phyloP scores from a whole-genome alignment of 1,140 invertebrate genomes.

The Dreissena rostriformis region DNA sequence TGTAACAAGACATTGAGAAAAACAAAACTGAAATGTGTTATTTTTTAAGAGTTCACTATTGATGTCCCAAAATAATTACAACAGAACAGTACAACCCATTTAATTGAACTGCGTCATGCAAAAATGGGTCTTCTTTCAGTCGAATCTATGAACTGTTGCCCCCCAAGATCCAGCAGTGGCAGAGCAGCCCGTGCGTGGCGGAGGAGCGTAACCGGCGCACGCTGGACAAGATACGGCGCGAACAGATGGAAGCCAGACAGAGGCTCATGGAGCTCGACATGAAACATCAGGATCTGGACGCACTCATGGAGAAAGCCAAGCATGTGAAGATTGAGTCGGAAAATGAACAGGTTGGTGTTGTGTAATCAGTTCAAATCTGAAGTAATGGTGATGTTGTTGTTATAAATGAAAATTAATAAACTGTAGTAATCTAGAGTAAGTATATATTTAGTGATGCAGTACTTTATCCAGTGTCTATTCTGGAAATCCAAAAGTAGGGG shows the following conservation, averaged over 20 bases:
- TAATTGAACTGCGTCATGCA: too few species aligned
- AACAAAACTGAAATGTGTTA: too few species aligned
- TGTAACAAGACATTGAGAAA: too few species aligned
- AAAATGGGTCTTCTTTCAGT: slow-evolving; percentile 63
- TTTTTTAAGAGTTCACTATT: too few species aligned
- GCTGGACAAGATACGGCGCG: slow-evolving; percentile 90
- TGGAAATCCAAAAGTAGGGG: too few species aligned
- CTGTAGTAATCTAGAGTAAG: too few species aligned
- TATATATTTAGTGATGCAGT: too few species aligned
- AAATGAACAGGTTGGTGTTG: slow-evolving; percentile 74
- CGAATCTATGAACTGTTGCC: slow-evolving; percentile 88
- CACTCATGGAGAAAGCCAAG: slow-evolving; percentile 90
- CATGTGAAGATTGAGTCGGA: slow-evolving; percentile 85
- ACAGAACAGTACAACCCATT: too few species aligned
- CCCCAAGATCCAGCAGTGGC: slow-evolving; percentile 97
- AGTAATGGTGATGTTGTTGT: neutral
- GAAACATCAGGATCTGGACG: slow-evolving; percentile 87
- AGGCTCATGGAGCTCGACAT: slow-evolving; percentile 82
- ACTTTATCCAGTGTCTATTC: too few species aligned
- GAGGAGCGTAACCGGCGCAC: slow-evolving; percentile 93
- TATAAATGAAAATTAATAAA: too few species aligned
- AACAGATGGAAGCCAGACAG: slow-evolving; percentile 89
- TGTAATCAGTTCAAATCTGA: neutral
- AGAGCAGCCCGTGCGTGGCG: slow-evolving; percentile 92
- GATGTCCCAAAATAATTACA: too few species aligned